A percentile compares a stretch with the other conserved stretches of the same genome.
Evolutionary conservation across 2,888 invertebrate genomes (phyloP).

Genomic region (Ametastegia equiseti): DNA sequence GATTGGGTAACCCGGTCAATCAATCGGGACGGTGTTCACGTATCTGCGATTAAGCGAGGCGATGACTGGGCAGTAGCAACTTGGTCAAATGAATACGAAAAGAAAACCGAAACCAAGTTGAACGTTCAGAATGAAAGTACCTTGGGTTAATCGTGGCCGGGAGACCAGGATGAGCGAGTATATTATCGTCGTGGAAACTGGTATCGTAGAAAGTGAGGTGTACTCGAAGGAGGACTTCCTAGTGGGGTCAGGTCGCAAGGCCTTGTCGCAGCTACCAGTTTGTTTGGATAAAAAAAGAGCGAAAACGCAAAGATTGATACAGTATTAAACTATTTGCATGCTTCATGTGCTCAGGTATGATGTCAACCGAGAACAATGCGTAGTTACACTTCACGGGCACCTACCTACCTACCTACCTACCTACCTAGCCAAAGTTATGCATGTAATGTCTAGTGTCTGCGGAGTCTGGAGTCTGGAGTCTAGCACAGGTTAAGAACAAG

Average conservation of each 20-base stretch:
- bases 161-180: conserved; percentile 7
- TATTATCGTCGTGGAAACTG: not conserved
- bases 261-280: not conserved
- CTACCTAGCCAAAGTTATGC: conserved; percentile 19
- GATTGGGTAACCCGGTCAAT: conserved; percentile 27
- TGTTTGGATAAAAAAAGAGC: conserved; percentile 1
- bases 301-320: not conserved
- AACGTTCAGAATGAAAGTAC: conserved; percentile 49
- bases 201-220: conserved; percentile 70
- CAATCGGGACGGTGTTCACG: not conserved
- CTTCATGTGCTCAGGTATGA: not conserved
- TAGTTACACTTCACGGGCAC: not conserved
- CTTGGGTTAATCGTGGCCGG: conserved; percentile 20
- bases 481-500: conserved; percentile 26
- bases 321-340: not conserved
- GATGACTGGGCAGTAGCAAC: not conserved
- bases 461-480: not conserved
- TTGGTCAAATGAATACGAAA: not conserved
- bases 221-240: conserved; percentile 52
- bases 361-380: conserved; percentile 23
- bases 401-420: not conserved
- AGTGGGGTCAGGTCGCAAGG: conserved; percentile 33
- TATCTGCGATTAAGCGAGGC: conserved; percentile 25
- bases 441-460: not conserved
- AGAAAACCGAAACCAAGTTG: conserved; percentile 47